These are phyloP conservation scores for Phenacoccus solenopsis DNA, from an alignment of 1,140 invertebrate genomes.

Conservation along the genomic window DNA sequence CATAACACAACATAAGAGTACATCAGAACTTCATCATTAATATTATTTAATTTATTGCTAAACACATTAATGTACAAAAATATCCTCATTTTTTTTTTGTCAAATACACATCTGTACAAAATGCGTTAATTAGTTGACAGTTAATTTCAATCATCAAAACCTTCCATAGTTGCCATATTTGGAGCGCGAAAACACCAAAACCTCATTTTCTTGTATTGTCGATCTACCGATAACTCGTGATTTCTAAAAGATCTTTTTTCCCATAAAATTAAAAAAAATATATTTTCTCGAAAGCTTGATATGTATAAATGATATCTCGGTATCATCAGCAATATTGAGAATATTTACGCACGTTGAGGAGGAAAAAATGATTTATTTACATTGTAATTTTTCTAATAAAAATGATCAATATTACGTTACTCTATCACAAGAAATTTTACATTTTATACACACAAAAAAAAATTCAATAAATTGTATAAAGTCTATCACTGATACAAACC, in stretches of 20 bases:
- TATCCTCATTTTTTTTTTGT: background rate
- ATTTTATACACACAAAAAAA: background rate
- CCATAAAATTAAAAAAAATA: too few relatives aligned
- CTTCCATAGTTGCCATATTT: too few relatives aligned
- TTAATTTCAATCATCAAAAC: too few relatives aligned
- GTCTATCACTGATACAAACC: background rate
- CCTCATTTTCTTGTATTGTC: too few relatives aligned
- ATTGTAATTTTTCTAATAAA: background rate
- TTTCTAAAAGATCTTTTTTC: too few relatives aligned
- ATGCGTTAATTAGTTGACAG: too few relatives aligned
- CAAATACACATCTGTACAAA: background rate
- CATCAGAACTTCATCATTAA: background rate
- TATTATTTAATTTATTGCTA: background rate
- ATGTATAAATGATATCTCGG: background rate
- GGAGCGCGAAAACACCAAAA: too few relatives aligned
- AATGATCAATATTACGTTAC: background rate
- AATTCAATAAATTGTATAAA: background rate
- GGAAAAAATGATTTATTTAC: background rate
- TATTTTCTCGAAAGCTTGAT: background rate
- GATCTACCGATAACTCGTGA: too few relatives aligned
- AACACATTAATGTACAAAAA: conserved; percentile 3
- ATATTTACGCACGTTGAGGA: background rate
- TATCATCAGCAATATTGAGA: background rate
- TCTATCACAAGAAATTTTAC: background rate
- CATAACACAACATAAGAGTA: background rate